These are phyloP conservation scores for Mergus octosetaceus DNA, from an alignment of 2,797 vertebrate species.

Conservation along the genomic window DNA sequence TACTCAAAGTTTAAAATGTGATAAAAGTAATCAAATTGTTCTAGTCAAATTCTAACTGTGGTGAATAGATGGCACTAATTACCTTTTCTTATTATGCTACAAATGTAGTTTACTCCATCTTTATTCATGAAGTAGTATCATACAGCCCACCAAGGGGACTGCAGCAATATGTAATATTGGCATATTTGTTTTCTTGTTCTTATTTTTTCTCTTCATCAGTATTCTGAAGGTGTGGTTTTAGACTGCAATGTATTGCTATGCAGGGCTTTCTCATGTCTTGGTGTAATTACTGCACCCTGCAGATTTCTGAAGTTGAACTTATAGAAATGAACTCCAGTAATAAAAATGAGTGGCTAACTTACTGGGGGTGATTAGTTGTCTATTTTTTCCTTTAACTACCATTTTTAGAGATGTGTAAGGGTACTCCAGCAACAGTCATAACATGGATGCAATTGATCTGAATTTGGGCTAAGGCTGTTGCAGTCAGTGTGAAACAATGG, in stretches of 20 bases:
- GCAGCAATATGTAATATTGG: conserved; percentile 72
- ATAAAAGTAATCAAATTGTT: conserved; percentile 95
- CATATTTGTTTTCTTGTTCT: conserved; percentile 74
- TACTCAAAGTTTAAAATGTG: conserved; percentile 97
- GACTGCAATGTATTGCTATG: conserved; percentile 61
- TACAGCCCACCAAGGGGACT: conserved; percentile 77
- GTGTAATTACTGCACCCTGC: conserved; percentile 55
- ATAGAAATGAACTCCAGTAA: neutral
- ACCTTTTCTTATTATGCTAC: conserved; percentile 91
- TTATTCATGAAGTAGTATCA: conserved; percentile 88
- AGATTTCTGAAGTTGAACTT: conserved; percentile 43
- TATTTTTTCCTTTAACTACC: neutral
- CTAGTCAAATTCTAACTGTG: conserved; percentile 89
- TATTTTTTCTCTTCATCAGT: conserved; percentile 69
- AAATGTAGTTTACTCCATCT: conserved; percentile 89
- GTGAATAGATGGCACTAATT: conserved; percentile 99
- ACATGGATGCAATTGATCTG: neutral
- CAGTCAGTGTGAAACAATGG: neutral
- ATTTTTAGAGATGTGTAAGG: neutral
- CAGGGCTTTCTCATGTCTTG: conserved; percentile 6
- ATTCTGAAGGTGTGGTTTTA: conserved; percentile 70
- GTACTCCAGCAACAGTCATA: neutral
- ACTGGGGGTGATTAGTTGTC: neutral
- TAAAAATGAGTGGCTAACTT: neutral
- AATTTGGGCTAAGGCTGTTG: neutral